phyloP scores from a whole-genome alignment of 2,113 vertebrate genomes.

The Scomber colias region DNA sequence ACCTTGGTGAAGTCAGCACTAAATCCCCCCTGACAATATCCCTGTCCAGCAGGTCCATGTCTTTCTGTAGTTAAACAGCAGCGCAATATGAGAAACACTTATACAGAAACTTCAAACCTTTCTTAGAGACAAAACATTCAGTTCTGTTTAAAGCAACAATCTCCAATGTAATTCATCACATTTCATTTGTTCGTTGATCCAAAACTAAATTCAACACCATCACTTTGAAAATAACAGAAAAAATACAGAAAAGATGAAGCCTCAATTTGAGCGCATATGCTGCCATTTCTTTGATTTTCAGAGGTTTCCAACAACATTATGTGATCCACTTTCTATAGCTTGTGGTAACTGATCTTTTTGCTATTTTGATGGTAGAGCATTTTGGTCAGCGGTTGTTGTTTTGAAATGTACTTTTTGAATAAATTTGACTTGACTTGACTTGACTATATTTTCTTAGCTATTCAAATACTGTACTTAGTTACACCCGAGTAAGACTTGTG shows the following conservation, averaged over 20 bases:
- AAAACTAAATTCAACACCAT: conserved; percentile 1
- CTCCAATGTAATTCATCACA: neutral
- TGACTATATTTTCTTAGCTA: too few relatives aligned
- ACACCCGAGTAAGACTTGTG: neutral
- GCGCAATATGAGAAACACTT: conserved; percentile 16
- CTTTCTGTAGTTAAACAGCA: conserved; percentile 69
- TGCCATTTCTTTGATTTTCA: neutral
- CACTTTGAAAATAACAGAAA: neutral
- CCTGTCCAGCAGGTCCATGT: conserved; percentile 87
- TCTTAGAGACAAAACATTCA: neutral
- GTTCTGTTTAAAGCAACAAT: neutral
- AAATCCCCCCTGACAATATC: conserved; percentile 94
- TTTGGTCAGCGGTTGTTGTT: too few relatives aligned
- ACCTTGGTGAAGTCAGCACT: conserved; percentile 95
- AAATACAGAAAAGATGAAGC: neutral
- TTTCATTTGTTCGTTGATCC: neutral
- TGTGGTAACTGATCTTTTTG: too few relatives aligned
- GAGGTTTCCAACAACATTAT: neutral
- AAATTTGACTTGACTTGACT: too few relatives aligned
- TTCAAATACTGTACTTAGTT: neutral
- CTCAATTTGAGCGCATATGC: too few relatives aligned
- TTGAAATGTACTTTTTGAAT: too few relatives aligned
- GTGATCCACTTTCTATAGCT: neutral
- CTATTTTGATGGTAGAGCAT: too few relatives aligned
- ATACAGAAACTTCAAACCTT: neutral